Conservation (phyloP, 2,797 vertebrate genomes). For the Micromesistius poutassou region DNA sequence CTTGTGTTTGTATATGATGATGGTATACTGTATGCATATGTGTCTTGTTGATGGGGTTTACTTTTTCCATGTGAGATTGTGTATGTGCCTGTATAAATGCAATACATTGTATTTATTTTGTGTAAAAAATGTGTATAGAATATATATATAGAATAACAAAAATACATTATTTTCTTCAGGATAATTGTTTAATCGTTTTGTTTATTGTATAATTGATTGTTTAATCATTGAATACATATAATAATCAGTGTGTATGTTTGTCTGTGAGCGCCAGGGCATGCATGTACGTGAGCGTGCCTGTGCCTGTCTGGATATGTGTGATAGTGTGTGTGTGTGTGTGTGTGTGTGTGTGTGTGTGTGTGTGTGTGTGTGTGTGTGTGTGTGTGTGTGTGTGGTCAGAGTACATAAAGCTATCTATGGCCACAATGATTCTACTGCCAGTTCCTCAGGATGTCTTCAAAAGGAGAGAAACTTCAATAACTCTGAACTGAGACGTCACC, state of each 20-base stretch:
- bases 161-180: neutral
- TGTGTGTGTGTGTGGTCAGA: slow-evolving; percentile 17
- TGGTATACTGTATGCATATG: slow-evolving; percentile 1
- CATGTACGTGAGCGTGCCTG: slow-evolving; percentile 23
- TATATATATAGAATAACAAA: neutral
- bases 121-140: neutral
- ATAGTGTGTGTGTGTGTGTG: slow-evolving; percentile 7
- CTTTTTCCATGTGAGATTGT: neutral
- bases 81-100: neutral
- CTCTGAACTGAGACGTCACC: slow-evolving; percentile 53
- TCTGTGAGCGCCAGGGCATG: slow-evolving; percentile 5
- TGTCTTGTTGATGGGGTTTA: neutral
- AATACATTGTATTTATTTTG: no score
- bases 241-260: neutral
- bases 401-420: slow-evolving; percentile 30
- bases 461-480: slow-evolving; percentile 33
- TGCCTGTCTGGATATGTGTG: slow-evolving; percentile 1
- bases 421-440: slow-evolving; percentile 51
- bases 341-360: slow-evolving; percentile 29
- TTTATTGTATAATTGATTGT: neutral
- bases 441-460: slow-evolving; percentile 52
- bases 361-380: slow-evolving; percentile 5
- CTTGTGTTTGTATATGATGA: slow-evolving; percentile 9
- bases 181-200: neutral
- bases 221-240: neutral